A percentile compares a stretch with the other conserved stretches of the same genome.
Conservation (phyloP, 2,113 vertebrate genomes). For the Equus przewalskii region DNA sequence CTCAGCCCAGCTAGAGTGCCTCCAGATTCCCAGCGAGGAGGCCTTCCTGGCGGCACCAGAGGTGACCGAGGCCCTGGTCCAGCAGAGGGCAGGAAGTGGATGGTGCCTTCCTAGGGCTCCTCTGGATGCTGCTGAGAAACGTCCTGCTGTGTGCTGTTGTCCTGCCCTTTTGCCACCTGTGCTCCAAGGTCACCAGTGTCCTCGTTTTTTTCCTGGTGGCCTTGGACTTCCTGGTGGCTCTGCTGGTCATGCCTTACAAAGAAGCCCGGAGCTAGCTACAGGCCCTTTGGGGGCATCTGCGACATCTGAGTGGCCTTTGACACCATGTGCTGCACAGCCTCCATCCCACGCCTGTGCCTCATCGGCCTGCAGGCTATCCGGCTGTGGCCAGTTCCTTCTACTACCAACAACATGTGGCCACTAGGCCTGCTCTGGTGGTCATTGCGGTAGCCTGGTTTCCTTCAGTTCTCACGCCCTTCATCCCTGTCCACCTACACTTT, state of each 20-base stretch:
- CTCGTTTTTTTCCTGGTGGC: constrained; percentile 91
- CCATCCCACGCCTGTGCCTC: constrained; percentile 92
- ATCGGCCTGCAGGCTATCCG: constrained; percentile 93
- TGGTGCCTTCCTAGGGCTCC: constrained; percentile 62
- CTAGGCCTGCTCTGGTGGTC: constrained; percentile 89
- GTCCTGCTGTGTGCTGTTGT: constrained; percentile 88
- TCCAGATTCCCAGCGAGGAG: background rate
- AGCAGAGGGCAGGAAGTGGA: background rate
- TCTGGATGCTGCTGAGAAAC: constrained; percentile 90
- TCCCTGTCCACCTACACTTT: constrained; percentile 90
- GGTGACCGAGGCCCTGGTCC: background rate
- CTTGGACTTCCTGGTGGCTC: constrained; percentile 91
- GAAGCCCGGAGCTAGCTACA: constrained; percentile 87
- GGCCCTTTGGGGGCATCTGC: constrained; percentile 90
- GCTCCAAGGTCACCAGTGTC: constrained; percentile 91
- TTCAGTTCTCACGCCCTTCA: constrained; percentile 90
- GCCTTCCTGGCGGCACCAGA: background rate
- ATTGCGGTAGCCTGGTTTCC: constrained; percentile 89
- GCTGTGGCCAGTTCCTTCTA: constrained; percentile 91
- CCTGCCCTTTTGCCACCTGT: constrained; percentile 88
- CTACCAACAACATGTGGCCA: constrained; percentile 90
- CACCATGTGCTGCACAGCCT: constrained; percentile 92
- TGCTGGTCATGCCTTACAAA: constrained; percentile 93
- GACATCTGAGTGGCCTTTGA: constrained; percentile 92
- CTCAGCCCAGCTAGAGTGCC: background rate